phyloP scores from a whole-genome alignment of 1,140 invertebrate species.

The Luehdorfia chinensis region DNA sequence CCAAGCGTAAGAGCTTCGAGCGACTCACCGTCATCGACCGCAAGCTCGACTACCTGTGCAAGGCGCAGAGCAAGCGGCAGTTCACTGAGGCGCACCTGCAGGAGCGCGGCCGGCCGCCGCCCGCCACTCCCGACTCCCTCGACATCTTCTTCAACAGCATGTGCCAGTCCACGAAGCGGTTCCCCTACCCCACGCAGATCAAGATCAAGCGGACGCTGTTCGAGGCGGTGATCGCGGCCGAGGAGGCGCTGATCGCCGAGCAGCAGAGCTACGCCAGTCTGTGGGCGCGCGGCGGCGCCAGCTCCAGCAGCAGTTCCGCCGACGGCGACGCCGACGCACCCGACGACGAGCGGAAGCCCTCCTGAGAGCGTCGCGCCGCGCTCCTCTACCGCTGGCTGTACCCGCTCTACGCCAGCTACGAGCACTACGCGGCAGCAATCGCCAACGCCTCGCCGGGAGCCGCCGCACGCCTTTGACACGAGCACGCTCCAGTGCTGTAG shows the following conservation, averaged over 20 bases:
- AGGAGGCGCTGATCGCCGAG: conserved; percentile 61
- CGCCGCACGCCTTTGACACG: no score
- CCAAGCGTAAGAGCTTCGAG: conserved; percentile 36
- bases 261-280: conserved; percentile 63
- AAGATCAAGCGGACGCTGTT: conserved; percentile 60
- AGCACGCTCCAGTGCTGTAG: no score
- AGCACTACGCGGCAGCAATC: conserved; percentile 20
- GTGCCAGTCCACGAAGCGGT: conserved; percentile 66
- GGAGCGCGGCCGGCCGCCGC: conserved; percentile 28
- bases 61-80: conserved; percentile 36
- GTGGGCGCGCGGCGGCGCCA: conserved; percentile 51
- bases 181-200: conserved; percentile 60
- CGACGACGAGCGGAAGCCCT: conserved; percentile 33
- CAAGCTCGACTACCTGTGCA: conserved; percentile 53
- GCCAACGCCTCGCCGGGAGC: conserved; percentile 14
- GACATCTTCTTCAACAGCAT: conserved; percentile 72
- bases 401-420: conserved; percentile 29
- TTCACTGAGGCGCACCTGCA: conserved; percentile 29
- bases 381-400: conserved; percentile 24
- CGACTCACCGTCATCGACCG: conserved; percentile 44
- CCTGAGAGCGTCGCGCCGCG: conserved; percentile 52
- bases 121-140: conserved; percentile 47
- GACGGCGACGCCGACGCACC: conserved; percentile 26
- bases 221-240: conserved; percentile 55
- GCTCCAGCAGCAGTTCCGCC: conserved; percentile 43